These are phyloP conservation scores for Chloropsis hardwickii DNA, from an alignment of 2,113 vertebrate species.

Conservation along the genomic window DNA sequence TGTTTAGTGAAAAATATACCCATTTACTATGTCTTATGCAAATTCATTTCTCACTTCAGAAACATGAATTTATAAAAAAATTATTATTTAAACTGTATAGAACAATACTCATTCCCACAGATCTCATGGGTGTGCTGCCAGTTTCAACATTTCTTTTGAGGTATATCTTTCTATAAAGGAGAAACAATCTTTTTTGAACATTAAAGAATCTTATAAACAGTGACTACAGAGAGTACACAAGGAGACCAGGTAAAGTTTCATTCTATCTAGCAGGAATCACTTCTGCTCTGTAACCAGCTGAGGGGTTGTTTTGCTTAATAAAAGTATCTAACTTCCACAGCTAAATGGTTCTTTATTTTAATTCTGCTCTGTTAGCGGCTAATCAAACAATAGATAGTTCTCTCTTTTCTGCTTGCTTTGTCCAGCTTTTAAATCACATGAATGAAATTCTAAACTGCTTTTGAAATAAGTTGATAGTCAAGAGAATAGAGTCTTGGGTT, in stretches of 20 bases:
- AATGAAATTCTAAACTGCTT: neutral
- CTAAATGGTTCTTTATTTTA: neutral
- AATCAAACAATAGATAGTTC: neutral
- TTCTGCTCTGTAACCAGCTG: neutral
- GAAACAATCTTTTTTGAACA: neutral
- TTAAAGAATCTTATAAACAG: neutral
- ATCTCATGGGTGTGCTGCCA: neutral
- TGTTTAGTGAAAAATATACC: neutral
- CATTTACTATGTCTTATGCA: neutral
- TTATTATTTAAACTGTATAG: conserved; percentile 4
- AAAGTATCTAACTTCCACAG: neutral
- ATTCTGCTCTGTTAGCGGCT: neutral
- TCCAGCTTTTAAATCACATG: neutral
- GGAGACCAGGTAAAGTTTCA: neutral
- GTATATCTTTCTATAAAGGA: neutral
- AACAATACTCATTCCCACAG: neutral
- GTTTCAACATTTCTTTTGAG: neutral
- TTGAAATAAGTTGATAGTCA: neutral
- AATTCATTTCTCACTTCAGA: conserved; percentile 6
- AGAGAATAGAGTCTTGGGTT: neutral
- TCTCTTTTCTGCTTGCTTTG: neutral
- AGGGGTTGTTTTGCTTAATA: neutral
- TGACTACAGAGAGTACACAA: neutral
- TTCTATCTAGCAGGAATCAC: neutral
- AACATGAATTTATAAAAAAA: neutral